Evolutionary conservation across 2,888 invertebrate genomes (phyloP), one percentile per base, ranked within the genome.

Genomic region (Andrena camellia): DNA sequence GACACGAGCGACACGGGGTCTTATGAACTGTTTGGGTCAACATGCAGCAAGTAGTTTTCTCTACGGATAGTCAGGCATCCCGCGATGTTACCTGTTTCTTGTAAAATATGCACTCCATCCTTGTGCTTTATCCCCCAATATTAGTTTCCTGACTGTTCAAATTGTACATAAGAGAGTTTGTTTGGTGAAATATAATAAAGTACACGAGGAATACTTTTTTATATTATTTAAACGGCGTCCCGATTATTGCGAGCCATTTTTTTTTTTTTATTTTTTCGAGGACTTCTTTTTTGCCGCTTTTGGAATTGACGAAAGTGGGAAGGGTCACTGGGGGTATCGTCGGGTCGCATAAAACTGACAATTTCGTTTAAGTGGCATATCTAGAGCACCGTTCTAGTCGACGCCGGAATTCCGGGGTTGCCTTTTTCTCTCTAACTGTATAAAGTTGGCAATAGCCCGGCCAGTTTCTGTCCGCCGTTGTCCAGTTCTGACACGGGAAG

Each of bases 361-460:
- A 71, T 78, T 71, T 67, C 79, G 66, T 26, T 78, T 71, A 81
- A 81, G 71, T 81, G 80, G 80, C 80, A 71, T 80, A 80, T 80
- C 79, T 78, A 70, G 79, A 71, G 20, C 79, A 33, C 29, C 52
- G 66, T 71, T 80, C 78, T 80, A 80, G 62, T 71, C 79, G 64
- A 26, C 79, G 66, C 66, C 60, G 52, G 79, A 78, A 71, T 71
- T 80, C 71, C 60, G 59, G n/a, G 26, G 29, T 48, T n/a, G 50
- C 60, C 42, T 67, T 69, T 23, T 23, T 50, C 26, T 50, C 26
- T 52, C 33, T 26, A 48, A 33, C 60, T 52, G 33, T 60, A 48
- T 54, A 71, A 80, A 81, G 35, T 78, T 62, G 48, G 60, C 80
- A 33, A 54, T 71, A 62, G 64, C 20, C 42, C 31, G 60, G 64